Conservation (phyloP, 1,140 invertebrate species). For the Trypoxylus dichotomus region DNA sequence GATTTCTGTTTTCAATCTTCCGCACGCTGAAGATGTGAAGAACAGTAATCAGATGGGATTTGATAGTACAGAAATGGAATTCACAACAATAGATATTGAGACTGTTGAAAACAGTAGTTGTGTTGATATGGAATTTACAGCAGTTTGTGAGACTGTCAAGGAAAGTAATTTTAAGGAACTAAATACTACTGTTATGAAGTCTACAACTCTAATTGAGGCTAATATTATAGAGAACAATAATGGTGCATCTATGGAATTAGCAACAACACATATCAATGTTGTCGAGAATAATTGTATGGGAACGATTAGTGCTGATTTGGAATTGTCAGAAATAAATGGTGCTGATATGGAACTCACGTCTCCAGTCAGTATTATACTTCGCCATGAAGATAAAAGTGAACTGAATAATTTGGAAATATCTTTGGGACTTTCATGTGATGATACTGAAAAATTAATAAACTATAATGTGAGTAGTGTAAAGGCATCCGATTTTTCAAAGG, state of each 20-base stretch:
- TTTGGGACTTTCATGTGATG: neutral
- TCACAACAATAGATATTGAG: neutral
- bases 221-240: too few species aligned
- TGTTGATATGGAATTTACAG: too few species aligned
- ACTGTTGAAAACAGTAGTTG: too few species aligned
- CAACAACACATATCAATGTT: too few species aligned
- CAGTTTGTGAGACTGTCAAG: too few species aligned
- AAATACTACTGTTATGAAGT: too few species aligned
- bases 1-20: neutral
- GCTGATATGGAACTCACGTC: conserved; percentile 4
- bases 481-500: conserved; percentile 29
- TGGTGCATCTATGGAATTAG: too few species aligned
- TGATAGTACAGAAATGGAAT: neutral
- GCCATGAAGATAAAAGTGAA: neutral
- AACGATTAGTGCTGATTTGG: too few species aligned
- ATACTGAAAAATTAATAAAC: conserved; percentile 33
- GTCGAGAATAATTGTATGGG: too few species aligned
- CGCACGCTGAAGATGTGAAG: neutral
- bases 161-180: too few species aligned
- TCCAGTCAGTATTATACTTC: neutral
- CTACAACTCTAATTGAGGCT: too few species aligned
- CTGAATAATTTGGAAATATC: neutral
- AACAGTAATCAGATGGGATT: neutral
- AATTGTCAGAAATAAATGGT: neutral
- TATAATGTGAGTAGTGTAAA: neutral